A percentile compares a stretch with the other conserved stretches of the same genome.
These are phyloP conservation scores for Drosophila subobscura DNA, from an alignment of 1,140 invertebrate genomes.

Conservation along the genomic window DNA sequence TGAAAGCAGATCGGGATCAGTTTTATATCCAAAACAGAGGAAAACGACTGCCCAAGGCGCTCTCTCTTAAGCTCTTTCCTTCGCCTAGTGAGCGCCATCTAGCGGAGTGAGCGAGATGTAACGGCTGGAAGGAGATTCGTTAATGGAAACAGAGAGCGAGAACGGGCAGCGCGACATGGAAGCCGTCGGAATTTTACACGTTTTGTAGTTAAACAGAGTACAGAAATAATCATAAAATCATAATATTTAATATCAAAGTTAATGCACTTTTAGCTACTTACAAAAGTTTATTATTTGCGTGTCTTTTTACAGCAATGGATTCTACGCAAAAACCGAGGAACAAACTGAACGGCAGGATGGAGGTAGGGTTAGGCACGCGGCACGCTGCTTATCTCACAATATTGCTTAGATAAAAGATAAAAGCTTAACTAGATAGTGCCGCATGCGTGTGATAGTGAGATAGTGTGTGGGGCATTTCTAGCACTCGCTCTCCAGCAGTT, in stretches of 20 bases:
- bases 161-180: no score
- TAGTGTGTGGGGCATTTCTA: constrained; percentile 34
- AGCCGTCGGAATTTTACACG: no score
- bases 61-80: no score
- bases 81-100: no score
- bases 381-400: constrained; percentile 46
- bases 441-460: constrained; percentile 21
- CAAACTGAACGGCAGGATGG: constrained; percentile 30
- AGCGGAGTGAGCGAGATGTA: no score
- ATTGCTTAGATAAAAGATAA: constrained; percentile 25
- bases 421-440: constrained; percentile 34
- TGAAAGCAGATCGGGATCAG: no score
- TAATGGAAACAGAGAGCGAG: no score
- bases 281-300: constrained; percentile 29
- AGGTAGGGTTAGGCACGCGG: constrained; percentile 5
- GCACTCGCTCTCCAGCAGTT: constrained; percentile 79
- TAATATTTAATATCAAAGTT: background rate
- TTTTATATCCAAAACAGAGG: no score
- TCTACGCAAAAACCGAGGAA: constrained; percentile 19
- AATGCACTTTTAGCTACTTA: constrained; percentile 12
- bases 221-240: no score
- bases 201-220: no score
- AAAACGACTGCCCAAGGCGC: no score
- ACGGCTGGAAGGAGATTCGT: no score
- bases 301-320: constrained; percentile 19